These are phyloP conservation scores for Lagodon rhomboides DNA, from an alignment of 2,797 vertebrate genomes.

Conservation along the genomic window DNA sequence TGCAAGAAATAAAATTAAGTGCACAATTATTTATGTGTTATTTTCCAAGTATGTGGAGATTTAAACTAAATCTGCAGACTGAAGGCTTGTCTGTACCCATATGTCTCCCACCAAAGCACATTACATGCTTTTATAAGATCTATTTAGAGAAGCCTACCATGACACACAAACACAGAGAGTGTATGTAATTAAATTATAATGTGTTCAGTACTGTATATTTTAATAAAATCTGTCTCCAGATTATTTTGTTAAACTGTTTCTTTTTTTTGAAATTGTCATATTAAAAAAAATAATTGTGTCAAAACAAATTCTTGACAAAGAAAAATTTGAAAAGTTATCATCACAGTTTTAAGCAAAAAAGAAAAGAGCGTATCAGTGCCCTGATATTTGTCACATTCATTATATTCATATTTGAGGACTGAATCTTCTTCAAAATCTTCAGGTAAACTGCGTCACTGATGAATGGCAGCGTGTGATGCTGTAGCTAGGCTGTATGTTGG, in stretches of 20 bases:
- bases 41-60: not conserved
- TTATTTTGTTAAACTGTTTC: not conserved
- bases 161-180: not conserved
- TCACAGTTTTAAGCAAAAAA: not conserved
- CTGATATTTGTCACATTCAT: not conserved
- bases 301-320: too few species aligned
- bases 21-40: not conserved
- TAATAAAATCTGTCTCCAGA: not conserved
- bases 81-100: not conserved
- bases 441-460: not conserved
- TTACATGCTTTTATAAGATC: not conserved
- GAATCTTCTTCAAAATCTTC: not conserved
- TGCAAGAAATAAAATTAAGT: not conserved
- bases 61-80: not conserved
- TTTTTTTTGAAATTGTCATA: constrained; percentile 8
- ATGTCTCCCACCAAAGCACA: not conserved
- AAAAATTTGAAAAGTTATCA: too few species aligned
- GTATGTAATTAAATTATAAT: not conserved
- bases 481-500: not conserved
- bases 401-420: not conserved
- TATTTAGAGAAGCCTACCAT: not conserved
- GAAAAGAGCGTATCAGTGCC: not conserved
- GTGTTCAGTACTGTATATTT: constrained; percentile 9
- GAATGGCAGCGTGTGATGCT: not conserved
- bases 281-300: not conserved